These are phyloP conservation scores for Pectinophora gossypiella DNA, from an alignment of 1,140 invertebrate genomes.

Conservation along the genomic window DNA sequence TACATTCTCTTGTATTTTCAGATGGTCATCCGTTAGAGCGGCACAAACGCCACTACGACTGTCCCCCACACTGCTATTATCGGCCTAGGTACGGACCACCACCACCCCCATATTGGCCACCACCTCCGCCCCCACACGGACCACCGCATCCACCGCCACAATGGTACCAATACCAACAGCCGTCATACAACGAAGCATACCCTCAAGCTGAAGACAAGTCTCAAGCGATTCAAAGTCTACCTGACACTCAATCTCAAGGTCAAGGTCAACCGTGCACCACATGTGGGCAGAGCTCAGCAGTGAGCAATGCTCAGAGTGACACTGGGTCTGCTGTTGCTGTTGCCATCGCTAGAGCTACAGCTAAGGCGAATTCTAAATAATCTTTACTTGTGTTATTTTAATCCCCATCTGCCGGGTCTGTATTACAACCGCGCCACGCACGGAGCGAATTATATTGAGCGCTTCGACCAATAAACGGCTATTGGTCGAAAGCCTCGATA, in stretches of 20 bases:
- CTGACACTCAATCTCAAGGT: not conserved
- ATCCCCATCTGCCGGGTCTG: too few relatives aligned
- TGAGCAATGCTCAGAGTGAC: conserved; percentile 40
- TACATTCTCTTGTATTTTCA: too few relatives aligned
- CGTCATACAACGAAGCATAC: not conserved
- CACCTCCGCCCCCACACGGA: conserved; percentile 16
- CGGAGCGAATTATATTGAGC: too few relatives aligned
- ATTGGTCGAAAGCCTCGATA: too few relatives aligned
- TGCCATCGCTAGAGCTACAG: conserved; percentile 28
- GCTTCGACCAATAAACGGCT: too few relatives aligned
- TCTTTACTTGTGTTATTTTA: too few relatives aligned
- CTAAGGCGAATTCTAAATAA: too few relatives aligned
- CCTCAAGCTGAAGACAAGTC: not conserved
- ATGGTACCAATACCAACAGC: not conserved
- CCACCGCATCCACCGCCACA: too few relatives aligned
- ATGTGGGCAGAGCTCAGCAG: conserved; percentile 17
- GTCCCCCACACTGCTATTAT: not conserved
- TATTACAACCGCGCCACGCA: too few relatives aligned
- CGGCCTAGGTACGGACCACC: conserved; percentile 3
- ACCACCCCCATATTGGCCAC: conserved; percentile 15
- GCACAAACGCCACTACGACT: not conserved
- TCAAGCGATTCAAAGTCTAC: not conserved
- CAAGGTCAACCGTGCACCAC: conserved; percentile 8
- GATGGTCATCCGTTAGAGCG: too few relatives aligned
- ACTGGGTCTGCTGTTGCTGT: conserved; percentile 40